phyloP scores from a whole-genome alignment of 2,113 vertebrate species.

The Elaphurus davidianus region DNA sequence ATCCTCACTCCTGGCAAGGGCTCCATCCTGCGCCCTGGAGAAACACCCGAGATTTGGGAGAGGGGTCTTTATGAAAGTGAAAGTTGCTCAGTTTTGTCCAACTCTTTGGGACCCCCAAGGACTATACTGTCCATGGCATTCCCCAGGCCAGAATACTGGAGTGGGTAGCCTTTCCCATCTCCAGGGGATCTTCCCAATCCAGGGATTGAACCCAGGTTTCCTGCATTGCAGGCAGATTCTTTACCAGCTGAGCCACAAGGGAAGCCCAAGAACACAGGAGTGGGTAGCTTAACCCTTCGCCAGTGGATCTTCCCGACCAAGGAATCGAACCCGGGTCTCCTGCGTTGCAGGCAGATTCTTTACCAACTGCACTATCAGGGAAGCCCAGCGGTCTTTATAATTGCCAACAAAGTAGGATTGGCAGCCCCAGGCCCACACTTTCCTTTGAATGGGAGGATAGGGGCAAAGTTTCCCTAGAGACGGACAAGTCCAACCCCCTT shows the following conservation, averaged over 20 bases:
- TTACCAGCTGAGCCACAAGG: neutral
- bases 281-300: neutral
- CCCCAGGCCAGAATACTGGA: neutral
- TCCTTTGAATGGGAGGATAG: neutral
- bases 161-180: neutral
- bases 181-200: neutral
- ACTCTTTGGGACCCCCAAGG: neutral
- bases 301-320: neutral
- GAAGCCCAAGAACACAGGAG: neutral
- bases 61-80: neutral
- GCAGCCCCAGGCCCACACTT: neutral
- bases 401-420: neutral
- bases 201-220: neutral
- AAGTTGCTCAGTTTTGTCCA: neutral
- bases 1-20: neutral
- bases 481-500: neutral
- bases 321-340: neutral
- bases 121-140: neutral
- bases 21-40: neutral
- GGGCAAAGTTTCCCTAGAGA: neutral
- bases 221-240: neutral
- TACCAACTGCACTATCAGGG: neutral
- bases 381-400: neutral
- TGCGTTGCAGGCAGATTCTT: neutral
- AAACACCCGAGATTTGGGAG: neutral